phyloP scores from a whole-genome alignment of 2,888 invertebrate species.

The Rhamnusium bicolor region DNA sequence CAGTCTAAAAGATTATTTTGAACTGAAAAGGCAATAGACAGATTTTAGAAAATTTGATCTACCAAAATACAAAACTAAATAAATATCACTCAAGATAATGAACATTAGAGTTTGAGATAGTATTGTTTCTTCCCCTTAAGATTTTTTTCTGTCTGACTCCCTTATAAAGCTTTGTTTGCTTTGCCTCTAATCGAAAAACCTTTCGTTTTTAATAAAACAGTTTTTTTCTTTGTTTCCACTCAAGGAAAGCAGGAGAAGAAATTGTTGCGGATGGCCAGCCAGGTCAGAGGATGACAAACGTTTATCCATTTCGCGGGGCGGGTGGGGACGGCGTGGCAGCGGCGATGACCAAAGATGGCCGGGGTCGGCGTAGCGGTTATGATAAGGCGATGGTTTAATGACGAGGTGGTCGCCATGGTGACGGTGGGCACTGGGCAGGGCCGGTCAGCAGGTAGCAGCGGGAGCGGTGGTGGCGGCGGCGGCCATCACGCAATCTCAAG shows the following conservation, averaged over 20 bases:
- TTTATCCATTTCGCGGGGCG: conserved; percentile 27
- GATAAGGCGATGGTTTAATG: conserved; percentile 75
- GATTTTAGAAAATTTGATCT: neutral
- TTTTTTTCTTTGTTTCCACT: conserved; percentile 39
- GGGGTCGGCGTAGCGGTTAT: conserved; percentile 72
- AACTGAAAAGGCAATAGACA: neutral
- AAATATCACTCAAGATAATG: neutral
- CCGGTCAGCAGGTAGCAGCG: conserved; percentile 69
- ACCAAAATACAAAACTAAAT: neutral
- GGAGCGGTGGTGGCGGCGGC: conserved; percentile 64
- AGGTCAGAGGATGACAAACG: conserved; percentile 55
- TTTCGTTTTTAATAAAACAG: conserved; percentile 31
- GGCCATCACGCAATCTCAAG: conserved; percentile 71
- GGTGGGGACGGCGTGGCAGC: conserved; percentile 53
- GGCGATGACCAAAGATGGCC: conserved; percentile 71
- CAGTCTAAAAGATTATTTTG: neutral
- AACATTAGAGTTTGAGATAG: neutral
- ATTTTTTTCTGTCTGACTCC: neutral
- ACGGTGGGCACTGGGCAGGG: conserved; percentile 73
- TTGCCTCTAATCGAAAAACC: conserved; percentile 37
- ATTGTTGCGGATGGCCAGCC: conserved; percentile 47
- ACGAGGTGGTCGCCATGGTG: conserved; percentile 73
- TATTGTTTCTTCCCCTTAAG: neutral
- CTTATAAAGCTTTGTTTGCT: neutral
- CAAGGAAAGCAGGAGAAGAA: conserved; percentile 23